These are phyloP conservation scores for Scomber colias DNA, from an alignment of 2,113 vertebrate genomes.

Conservation along the genomic window DNA sequence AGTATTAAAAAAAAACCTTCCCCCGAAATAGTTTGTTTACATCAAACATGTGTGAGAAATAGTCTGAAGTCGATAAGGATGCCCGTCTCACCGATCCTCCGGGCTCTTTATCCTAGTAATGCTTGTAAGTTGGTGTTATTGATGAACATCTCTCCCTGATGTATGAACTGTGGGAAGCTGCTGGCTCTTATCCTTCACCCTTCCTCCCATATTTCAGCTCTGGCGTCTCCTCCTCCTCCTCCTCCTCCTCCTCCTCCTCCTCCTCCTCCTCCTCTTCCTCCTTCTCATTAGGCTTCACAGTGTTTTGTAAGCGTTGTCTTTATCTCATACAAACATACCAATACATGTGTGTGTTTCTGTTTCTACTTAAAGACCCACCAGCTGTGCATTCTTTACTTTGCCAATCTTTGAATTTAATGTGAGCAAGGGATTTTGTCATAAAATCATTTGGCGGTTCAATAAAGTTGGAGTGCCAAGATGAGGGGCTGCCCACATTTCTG, in stretches of 20 bases:
- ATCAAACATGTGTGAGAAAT: constrained; percentile 16
- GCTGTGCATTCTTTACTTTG: constrained; percentile 74
- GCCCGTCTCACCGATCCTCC: not conserved
- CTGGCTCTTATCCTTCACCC: not conserved
- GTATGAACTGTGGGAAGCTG: constrained; percentile 31
- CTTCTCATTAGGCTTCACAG: constrained; percentile 41
- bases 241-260: not conserved
- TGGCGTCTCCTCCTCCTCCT: not conserved
- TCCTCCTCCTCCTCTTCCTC: too few species aligned
- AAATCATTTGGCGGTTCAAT: constrained; percentile 67
- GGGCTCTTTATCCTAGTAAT: constrained; percentile 28
- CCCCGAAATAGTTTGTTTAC: constrained; percentile 1
- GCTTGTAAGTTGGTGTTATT: constrained; percentile 33
- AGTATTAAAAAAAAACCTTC: constrained; percentile 1
- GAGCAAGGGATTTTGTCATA: constrained; percentile 57
- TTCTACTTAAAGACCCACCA: constrained; percentile 29
- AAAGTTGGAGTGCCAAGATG: constrained; percentile 65
- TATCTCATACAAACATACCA: constrained; percentile 7
- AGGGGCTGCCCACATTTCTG: constrained; percentile 66
- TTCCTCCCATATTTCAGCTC: not conserved
- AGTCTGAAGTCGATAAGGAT: constrained; percentile 6
- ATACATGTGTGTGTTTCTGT: constrained; percentile 20
- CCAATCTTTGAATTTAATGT: constrained; percentile 64
- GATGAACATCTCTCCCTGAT: constrained; percentile 56
- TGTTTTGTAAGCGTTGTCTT: constrained; percentile 4